Evolutionary conservation across 1,140 invertebrate species (phyloP).

Genomic region (Elysia chlorotica): DNA sequence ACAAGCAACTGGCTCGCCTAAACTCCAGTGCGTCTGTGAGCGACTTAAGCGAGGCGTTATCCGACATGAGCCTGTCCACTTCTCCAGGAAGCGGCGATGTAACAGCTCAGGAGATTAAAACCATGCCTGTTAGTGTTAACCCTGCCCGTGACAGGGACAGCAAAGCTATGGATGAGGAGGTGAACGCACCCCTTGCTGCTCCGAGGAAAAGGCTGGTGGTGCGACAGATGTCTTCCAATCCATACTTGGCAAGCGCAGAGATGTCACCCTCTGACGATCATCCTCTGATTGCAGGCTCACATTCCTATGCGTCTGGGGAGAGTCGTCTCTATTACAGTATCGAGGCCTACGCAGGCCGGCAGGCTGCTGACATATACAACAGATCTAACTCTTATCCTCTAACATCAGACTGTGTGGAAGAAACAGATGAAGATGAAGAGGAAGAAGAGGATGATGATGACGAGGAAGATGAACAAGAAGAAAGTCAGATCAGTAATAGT

Average conservation of each 20-base stretch:
- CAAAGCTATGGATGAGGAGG: no score
- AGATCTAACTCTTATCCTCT: slow-evolving; percentile 22
- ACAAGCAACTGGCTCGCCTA: neutral
- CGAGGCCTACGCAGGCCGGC: no score
- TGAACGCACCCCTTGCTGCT: neutral
- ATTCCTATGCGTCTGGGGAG: slow-evolving; percentile 24
- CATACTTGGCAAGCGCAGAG: slow-evolving; percentile 24
- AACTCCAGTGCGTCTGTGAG: slow-evolving; percentile 22
- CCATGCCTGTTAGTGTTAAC: neutral
- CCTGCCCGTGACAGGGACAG: neutral
- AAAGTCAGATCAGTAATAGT: no score
- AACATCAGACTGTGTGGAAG: neutral
- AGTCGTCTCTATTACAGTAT: no score
- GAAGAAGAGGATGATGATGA: neutral
- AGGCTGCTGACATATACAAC: no score
- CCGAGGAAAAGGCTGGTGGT: slow-evolving; percentile 19
- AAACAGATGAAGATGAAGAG: slow-evolving; percentile 15
- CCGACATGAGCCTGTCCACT: slow-evolving; percentile 34
- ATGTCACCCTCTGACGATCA: slow-evolving; percentile 23
- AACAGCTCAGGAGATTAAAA: neutral
- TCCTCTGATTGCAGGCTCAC: slow-evolving; percentile 5
- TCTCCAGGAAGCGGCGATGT: slow-evolving; percentile 33
- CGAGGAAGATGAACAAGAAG: no score
- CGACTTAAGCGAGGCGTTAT: slow-evolving; percentile 26
- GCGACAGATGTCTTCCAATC: slow-evolving; percentile 28